Conservation (phyloP, 2,888 invertebrate genomes). For the Carcina quercana region DNA sequence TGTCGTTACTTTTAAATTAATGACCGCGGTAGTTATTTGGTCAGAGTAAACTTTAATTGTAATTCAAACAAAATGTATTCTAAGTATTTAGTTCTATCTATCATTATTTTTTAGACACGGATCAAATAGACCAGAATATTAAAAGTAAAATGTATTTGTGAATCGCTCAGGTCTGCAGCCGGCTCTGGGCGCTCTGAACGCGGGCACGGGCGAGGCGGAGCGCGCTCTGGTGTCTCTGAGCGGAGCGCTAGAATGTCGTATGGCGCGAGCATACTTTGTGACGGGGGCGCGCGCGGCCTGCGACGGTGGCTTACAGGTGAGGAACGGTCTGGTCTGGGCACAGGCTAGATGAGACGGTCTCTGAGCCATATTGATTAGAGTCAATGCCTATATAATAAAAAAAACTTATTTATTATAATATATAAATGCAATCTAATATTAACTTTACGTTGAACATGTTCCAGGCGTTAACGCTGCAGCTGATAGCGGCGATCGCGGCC, state of each 20-base stretch:
- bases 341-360: constrained; percentile 12
- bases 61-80: no score
- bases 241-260: constrained; percentile 87
- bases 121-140: no score
- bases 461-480: constrained; percentile 87
- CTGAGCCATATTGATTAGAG: no score
- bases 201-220: constrained; percentile 86
- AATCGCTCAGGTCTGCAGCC: constrained; percentile 74
- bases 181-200: constrained; percentile 83
- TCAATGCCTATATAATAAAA: no score
- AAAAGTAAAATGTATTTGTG: background rate
- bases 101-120: no score
- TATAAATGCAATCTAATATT: no score
- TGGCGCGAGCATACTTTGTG: constrained; percentile 88
- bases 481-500: constrained; percentile 89
- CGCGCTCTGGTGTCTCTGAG: constrained; percentile 78
- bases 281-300: constrained; percentile 87
- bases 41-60: no score
- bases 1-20: no score
- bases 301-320: constrained; percentile 80
- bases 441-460: no score
- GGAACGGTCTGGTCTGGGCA: background rate
- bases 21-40: no score
- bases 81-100: no score
- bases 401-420: no score